Evolutionary conservation across 2,888 invertebrate species (phyloP), one percentile per base, ranked within the genome.

Genomic region (Eurois occulta): DNA sequence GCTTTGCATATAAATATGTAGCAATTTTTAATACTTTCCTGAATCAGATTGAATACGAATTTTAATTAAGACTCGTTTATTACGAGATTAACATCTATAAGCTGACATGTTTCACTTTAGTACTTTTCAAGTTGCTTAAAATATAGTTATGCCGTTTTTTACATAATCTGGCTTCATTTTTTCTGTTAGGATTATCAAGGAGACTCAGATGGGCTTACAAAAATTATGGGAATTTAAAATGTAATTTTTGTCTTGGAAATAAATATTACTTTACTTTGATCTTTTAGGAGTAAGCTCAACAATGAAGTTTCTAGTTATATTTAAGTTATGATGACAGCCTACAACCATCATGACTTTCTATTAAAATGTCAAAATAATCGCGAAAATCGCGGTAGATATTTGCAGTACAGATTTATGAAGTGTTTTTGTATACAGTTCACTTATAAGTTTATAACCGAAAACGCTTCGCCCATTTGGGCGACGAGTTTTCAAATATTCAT

Each of bases 11-110:
- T 68, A 73, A 78, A 84, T 83, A 35, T 71, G 71, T 76, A 60
- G 64, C 81, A 69, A 67, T 69, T 69, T 72, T 66, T 80, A 13
- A 65, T 60, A 73, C 78, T 71, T 85, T 77, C 52, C 48, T 72
- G 67, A 68, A 67, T 74, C 48, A 64, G n/a, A 81, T 77, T 81
- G 28, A 77, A 77, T 75, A 75, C 24, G 46, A 72, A 75, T 87
- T 81, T 84, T 81, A 83, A 87, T 82, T 82, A 87, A 76, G 65
- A 70, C 76, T 75, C 82, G 72, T 84, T 77, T 74, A 68, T 87
- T 74, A 58, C 38, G 67, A 78, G 85, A 84, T 88, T 86, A 77
- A 75, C 68, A 79, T 76, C 75, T 69, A 66, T 81, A 81, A 87
- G 70, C 64, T 75, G 83, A 76, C 72, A 72, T 72, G 64, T 82